Conservation (phyloP, 2,797 vertebrate species). For the Sorex maritimensis region DNA sequence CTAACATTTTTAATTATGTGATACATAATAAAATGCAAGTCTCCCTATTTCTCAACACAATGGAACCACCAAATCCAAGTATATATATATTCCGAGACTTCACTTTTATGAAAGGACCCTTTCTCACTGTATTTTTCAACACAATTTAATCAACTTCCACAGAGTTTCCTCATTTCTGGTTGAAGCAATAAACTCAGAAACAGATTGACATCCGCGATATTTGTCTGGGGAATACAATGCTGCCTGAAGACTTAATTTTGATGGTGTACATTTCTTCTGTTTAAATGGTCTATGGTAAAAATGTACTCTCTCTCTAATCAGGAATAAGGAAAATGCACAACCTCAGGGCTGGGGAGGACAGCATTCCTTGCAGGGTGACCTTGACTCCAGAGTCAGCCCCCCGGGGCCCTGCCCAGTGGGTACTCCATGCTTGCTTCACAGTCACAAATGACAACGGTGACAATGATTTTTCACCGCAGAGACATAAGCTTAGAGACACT, state of each 20-base stretch:
- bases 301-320: conserved; percentile 17
- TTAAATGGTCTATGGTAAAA: conserved; percentile 32
- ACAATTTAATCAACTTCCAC: conserved; percentile 41
- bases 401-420: background rate
- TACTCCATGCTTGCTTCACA: background rate
- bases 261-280: conserved; percentile 16
- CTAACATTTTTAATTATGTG: no score
- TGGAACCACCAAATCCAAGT: conserved; percentile 28
- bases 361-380: background rate
- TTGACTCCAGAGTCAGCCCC: background rate
- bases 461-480: background rate
- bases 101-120: conserved; percentile 6
- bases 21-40: background rate
- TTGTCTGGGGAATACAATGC: background rate
- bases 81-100: conserved; percentile 33
- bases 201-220: conserved; percentile 11
- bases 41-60: conserved; percentile 25
- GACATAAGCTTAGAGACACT: conserved; percentile 17
- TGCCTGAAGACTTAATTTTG: conserved; percentile 56
- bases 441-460: background rate
- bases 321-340: background rate
- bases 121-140: background rate
- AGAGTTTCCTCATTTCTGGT: conserved; percentile 50
- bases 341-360: background rate
- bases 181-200: conserved; percentile 59